Percentiles rank a stretch among this genome's conserved stretches.
Evolutionary conservation across 2,113 vertebrate genomes (phyloP).

Genomic region (Neodontobutis hainanensis): DNA sequence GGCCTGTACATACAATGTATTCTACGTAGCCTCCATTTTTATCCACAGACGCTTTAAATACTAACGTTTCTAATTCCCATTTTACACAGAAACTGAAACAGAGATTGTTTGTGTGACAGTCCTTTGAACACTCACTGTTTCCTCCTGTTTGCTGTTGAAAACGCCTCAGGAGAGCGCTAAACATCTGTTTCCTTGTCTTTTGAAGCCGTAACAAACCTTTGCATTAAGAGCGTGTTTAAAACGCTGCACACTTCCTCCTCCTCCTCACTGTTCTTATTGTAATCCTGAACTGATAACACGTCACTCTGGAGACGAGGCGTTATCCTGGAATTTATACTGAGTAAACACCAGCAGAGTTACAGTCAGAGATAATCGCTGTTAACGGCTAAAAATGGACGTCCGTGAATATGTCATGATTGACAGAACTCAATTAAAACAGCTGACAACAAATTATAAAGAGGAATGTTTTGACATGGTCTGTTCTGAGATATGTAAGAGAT

Average conservation of each 20-base stretch:
- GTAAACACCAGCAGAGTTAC: constrained; percentile 43
- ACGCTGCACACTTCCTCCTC: not conserved
- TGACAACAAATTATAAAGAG: too few relatives aligned
- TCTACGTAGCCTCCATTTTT: too few relatives aligned
- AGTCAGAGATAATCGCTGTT: not conserved
- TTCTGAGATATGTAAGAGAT: too few relatives aligned
- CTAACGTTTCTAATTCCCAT: too few relatives aligned
- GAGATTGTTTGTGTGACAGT: too few relatives aligned
- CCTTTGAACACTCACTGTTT: constrained; percentile 29
- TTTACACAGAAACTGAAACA: too few relatives aligned
- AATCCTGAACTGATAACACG: constrained; percentile 60
- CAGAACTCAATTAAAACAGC: too few relatives aligned
- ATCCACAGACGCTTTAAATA: too few relatives aligned
- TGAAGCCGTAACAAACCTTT: constrained; percentile 29
- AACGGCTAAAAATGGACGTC: too few relatives aligned
- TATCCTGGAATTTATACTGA: constrained; percentile 53
- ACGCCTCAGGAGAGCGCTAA: constrained; percentile 34
- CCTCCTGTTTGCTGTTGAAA: constrained; percentile 25
- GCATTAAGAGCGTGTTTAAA: constrained; percentile 34
- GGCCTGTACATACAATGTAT: too few relatives aligned
- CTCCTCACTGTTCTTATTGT: constrained; percentile 31
- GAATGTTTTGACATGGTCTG: too few relatives aligned
- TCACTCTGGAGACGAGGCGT: constrained; percentile 29
- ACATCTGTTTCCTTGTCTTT: constrained; percentile 56
- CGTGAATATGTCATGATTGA: too few relatives aligned